Evolutionary conservation across 2,888 invertebrate species (phyloP).

Genomic region (Troglohyphantes excavatus): DNA sequence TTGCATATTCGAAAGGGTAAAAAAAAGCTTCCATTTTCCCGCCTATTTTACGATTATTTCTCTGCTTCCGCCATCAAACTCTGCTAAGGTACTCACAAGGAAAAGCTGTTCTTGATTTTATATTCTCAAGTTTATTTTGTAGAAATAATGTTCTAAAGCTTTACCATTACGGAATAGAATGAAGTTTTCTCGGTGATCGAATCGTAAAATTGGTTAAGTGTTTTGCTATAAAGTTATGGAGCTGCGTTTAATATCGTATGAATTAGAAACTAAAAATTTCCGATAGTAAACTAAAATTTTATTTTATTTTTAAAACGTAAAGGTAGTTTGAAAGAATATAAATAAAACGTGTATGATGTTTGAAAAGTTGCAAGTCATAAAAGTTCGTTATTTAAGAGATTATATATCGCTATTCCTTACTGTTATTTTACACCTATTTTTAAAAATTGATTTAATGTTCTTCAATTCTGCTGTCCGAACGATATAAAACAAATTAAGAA

Average conservation of each 20-base stretch:
- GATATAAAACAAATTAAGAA: too few relatives aligned
- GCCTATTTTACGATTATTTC: conserved; percentile 26
- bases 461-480: too few relatives aligned
- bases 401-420: too few relatives aligned
- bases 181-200: not conserved
- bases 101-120: not conserved
- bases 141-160: not conserved
- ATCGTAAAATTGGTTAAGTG: not conserved
- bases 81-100: not conserved
- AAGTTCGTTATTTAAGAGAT: too few relatives aligned
- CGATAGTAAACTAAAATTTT: too few relatives aligned
- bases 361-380: too few relatives aligned
- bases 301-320: too few relatives aligned
- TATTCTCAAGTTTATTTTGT: not conserved
- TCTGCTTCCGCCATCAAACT: conserved; percentile 1
- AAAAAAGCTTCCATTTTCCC: not conserved
- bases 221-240: not conserved
- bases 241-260: not conserved
- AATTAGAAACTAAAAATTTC: not conserved
- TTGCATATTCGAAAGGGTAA: not conserved
- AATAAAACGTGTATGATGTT: too few relatives aligned
- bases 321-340: too few relatives aligned
- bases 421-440: too few relatives aligned
- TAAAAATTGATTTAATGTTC: too few relatives aligned
- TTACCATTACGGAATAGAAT: not conserved